Base-by-base conservation (phyloP, 1,140 invertebrate genomes). In the Heliconius hermathena region DNA sequence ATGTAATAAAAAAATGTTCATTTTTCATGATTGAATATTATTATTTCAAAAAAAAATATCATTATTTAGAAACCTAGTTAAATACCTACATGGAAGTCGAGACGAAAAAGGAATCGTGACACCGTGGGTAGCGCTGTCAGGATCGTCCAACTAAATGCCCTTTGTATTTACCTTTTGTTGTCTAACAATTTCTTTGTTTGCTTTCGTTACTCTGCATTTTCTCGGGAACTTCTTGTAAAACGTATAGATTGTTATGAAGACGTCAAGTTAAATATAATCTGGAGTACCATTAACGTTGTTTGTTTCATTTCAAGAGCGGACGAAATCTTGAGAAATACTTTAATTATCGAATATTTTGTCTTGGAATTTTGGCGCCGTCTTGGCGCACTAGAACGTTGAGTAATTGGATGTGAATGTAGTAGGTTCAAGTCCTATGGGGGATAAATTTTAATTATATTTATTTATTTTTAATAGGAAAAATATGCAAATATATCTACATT, bases 131-230 rank as follows among this genome's bases (percentile, higher is more conserved):
- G 79, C 79, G 82, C 76, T 82, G 81, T 81, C 80, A 74, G 82
- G 80, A 79, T 72, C 60, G 76, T 60, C 76, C 74, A 80, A 82
- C 85, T 86, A 83, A 85, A 86, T 82, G 82, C 85, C 81, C 84
- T 87, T 89, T 87, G 84, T 90, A 84, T 88, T 86, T 88, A 87
- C 87, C 85, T 89, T 85, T 89, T 83, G 85, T 88, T 86, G 82
- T 83, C 86, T 89, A 86, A 87, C 84, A 89, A 90, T 88, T 89
- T 89, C 84, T 88, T 89, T 88, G 83, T 89, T 88, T 89, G 85
- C 83, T 76, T 87, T 90, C 87, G 84, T 89, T 89, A 85, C 80
- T 85, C 77, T 78, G 83, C 81, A 86, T 86, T 85, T 57, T 57
- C 54, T 57, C n/a, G 54, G 49, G 49, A 18, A 52, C 16, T 88